Base-by-base conservation (phyloP, 2,113 vertebrate genomes). In the Percopsis transmontana region DNA sequence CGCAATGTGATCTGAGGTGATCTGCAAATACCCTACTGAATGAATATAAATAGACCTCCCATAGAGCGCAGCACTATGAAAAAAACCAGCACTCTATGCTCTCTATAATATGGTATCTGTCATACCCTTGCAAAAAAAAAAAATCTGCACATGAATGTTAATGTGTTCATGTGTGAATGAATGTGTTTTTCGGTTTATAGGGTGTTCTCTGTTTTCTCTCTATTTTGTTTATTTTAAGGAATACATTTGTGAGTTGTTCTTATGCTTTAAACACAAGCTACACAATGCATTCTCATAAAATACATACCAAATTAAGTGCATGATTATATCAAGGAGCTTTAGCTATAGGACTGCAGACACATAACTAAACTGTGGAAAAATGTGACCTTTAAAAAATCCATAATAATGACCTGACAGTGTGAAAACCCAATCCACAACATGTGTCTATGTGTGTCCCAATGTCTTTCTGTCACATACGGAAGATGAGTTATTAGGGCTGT, bases 331-430 rank as follows among this genome's bases (percentile, higher is more conserved):
- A 0, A 15, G 8, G 23, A 7, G 40, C 40, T 41, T 18, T 21
- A 58, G 52, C 38, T 60, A 58, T 56, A 1, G 16, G 57, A 66
- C 20, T 2, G 58, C 11, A 52, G 57, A 42, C 56, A 45, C 39
- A 40, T 40, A 40, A 40, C 5, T 11, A 40, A 27, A 65, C 23
- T 48, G 47, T 9, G 21, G 19, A 18, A 59, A 50, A 77, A 69
- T 70, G 21, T 66, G 53, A 68, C 63, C 71, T 78, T 76, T 80
- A 72, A 51, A 44, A 76, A 75, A 73, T 70, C 69, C 20, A 74
- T 80, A 39, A 16, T 5, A 16, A 54, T 60, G 27, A 53, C 59
- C 62, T 42, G 58, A 73, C 53, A 13, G 1, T 13, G 27, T 42
- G 62, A 20, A 51, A 54, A 66, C 63, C 59, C 38, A 69, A 47